Percentiles rank a stretch among this genome's conserved stretches.
Evolutionary conservation across 2,113 vertebrate genomes (phyloP).

Genomic region (Castor canadensis): DNA sequence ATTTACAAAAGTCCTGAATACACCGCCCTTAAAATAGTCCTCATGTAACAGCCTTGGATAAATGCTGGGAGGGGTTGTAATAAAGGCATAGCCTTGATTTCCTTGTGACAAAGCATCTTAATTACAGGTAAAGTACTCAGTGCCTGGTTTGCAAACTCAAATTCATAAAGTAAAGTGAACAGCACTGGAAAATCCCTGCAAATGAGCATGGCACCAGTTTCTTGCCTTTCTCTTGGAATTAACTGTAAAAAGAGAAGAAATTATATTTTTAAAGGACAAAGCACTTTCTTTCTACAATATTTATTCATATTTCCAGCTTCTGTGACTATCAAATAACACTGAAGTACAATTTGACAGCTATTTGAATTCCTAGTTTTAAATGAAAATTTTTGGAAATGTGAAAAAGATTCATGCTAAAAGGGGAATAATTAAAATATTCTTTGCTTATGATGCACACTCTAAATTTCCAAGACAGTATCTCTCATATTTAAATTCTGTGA

Average conservation of each 20-base stretch:
- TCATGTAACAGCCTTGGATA: not conserved
- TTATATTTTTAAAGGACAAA: not conserved
- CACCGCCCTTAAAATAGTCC: not conserved
- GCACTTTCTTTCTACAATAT: not conserved
- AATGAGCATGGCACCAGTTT: not conserved
- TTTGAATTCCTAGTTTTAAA: not conserved
- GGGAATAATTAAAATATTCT: not conserved
- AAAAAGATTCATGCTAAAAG: not conserved
- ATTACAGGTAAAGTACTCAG: not conserved
- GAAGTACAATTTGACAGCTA: not conserved
- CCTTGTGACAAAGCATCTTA: not conserved
- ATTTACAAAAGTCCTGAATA: not conserved
- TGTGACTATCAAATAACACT: not conserved
- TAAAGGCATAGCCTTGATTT: not conserved
- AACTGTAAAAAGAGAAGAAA: not conserved
- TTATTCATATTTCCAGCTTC: not conserved
- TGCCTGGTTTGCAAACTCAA: not conserved
- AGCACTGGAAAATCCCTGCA: not conserved
- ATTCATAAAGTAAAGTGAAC: not conserved
- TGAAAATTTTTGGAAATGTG: not conserved
- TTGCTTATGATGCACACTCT: not conserved
- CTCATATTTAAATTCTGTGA: constrained; percentile 2
- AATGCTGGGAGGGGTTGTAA: not conserved
- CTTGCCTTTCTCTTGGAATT: not conserved
- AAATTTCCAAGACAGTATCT: not conserved